Conservation (phyloP, 2,113 vertebrate species). For the Meleagris gallopavo region DNA sequence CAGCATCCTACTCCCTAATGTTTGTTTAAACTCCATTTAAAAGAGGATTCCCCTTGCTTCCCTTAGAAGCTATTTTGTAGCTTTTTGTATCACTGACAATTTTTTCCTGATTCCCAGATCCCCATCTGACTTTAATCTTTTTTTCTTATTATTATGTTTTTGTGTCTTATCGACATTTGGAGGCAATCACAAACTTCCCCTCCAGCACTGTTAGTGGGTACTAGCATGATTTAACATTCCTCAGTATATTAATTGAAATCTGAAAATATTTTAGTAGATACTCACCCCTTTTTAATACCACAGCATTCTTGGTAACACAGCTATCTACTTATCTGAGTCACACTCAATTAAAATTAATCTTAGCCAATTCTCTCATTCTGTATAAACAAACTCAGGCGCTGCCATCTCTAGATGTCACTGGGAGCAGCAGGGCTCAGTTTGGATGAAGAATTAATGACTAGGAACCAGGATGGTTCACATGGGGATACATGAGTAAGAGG, state of each 20-base stretch:
- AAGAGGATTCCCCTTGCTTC: neutral
- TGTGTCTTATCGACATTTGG: neutral
- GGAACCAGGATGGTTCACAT: neutral
- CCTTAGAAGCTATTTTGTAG: neutral
- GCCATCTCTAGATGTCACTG: neutral
- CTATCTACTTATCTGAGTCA: slow-evolving; percentile 10
- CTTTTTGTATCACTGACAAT: neutral
- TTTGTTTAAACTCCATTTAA: neutral
- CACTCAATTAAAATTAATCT: slow-evolving; percentile 24
- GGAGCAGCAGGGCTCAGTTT: neutral
- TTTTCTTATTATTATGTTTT: neutral
- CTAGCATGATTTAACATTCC: neutral
- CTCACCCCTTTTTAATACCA: neutral
- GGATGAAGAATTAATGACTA: neutral
- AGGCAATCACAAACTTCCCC: neutral
- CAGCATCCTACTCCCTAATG: neutral
- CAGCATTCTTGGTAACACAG: neutral
- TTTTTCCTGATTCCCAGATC: neutral
- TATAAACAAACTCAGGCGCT: neutral
- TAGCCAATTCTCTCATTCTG: neutral
- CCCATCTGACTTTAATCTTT: neutral
- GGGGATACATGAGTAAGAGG: neutral
- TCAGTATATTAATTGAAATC: neutral
- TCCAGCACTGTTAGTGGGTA: neutral
- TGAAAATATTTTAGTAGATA: neutral